phyloP scores from a whole-genome alignment of 2,797 vertebrate genomes.

The Falco novaeseelandiae region DNA sequence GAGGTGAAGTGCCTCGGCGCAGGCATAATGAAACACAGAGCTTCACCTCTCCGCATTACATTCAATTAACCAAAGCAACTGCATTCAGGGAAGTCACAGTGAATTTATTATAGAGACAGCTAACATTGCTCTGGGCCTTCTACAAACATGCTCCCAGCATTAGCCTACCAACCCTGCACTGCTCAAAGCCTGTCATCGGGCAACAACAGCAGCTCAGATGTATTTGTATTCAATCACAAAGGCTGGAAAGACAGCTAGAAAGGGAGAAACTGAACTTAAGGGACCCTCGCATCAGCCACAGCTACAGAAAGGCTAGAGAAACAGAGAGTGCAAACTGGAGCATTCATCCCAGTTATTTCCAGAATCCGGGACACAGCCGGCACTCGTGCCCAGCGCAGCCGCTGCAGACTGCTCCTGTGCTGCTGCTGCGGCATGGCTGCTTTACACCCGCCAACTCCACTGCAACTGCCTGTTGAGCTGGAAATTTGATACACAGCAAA shows the following conservation, averaged over 20 bases:
- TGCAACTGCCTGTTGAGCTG: constrained; percentile 43
- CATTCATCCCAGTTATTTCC: not conserved
- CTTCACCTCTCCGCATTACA: not conserved
- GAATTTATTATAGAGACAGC: not conserved
- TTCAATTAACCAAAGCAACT: not conserved
- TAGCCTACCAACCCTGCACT: not conserved
- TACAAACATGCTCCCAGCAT: not conserved
- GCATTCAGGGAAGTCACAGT: not conserved
- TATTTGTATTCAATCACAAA: not conserved
- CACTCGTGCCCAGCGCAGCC: fast-evolving
- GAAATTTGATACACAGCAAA: constrained; percentile 30
- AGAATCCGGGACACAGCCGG: not conserved
- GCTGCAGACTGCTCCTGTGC: not conserved
- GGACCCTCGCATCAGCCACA: not conserved
- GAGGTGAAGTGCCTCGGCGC: not conserved
- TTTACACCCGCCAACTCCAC: not conserved
- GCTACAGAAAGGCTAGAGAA: not conserved
- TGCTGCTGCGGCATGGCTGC: not conserved
- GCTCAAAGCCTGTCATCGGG: not conserved
- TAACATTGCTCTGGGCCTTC: not conserved
- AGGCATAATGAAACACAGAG: not conserved
- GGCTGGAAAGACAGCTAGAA: not conserved
- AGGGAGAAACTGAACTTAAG: not conserved
- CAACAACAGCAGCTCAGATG: not conserved
- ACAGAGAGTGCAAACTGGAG: not conserved